These are phyloP conservation scores for Poeciliopsis retropinna DNA, from an alignment of 2,113 vertebrate genomes.

Conservation along the genomic window DNA sequence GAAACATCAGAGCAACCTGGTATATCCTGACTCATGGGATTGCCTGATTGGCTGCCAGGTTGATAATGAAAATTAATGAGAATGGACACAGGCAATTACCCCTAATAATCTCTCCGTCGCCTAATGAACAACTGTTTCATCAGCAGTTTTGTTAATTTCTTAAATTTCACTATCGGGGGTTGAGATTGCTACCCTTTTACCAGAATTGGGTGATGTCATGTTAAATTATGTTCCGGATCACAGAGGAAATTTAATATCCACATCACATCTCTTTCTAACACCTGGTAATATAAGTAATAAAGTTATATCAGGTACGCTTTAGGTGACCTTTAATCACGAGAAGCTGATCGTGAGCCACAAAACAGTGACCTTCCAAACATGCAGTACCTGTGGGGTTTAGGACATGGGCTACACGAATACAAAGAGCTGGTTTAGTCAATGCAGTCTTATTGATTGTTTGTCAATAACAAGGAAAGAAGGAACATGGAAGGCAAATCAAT, in stretches of 20 bases:
- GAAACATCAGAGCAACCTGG: conserved; percentile 2
- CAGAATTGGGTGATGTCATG: conserved; percentile 1
- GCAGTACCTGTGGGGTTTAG: conserved; percentile 23
- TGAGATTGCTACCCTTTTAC: conserved; percentile 5
- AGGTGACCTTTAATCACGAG: background rate
- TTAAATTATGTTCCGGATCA: background rate
- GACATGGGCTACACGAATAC: conserved; percentile 27
- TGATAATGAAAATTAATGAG: conserved; percentile 45
- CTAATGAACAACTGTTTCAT: conserved; percentile 46
- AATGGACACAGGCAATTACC: conserved; percentile 44
- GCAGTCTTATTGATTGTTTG: conserved; percentile 68
- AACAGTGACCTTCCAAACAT: conserved; percentile 54
- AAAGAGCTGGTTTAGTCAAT: conserved; percentile 53
- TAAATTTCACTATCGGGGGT: conserved; percentile 27
- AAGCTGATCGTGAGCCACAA: background rate
- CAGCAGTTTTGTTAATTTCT: conserved; percentile 46
- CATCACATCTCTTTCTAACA: no score
- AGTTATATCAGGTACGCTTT: background rate
- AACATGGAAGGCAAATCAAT: conserved; percentile 74
- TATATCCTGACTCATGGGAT: conserved; percentile 12
- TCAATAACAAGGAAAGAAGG: conserved; percentile 69
- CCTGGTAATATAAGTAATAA: background rate
- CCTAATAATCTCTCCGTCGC: conserved; percentile 40
- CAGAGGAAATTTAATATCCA: background rate
- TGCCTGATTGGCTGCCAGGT: conserved; percentile 43